Conservation (phyloP, 2,888 invertebrate species). For the Meta bourneti region DNA sequence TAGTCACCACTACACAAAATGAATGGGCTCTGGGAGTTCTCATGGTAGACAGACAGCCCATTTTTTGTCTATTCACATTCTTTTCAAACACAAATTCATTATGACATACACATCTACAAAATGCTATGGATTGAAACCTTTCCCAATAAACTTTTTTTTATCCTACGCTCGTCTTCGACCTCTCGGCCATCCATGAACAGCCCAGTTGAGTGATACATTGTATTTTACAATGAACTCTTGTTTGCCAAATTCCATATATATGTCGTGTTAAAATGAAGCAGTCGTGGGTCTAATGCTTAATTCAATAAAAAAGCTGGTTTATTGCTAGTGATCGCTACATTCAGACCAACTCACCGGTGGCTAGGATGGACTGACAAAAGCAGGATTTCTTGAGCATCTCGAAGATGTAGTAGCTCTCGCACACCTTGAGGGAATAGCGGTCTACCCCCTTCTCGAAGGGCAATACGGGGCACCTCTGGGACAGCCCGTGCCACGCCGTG, state of each 20-base stretch:
- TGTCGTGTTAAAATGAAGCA: neutral
- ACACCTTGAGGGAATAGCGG: neutral
- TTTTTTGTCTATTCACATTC: no score
- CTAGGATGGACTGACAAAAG: neutral
- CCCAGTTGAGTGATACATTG: no score
- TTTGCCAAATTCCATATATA: neutral
- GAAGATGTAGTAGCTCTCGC: neutral
- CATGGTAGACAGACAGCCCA: no score
- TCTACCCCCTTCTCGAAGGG: neutral
- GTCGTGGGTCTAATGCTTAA: neutral
- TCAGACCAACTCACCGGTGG: neutral
- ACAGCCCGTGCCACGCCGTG: slow-evolving; percentile 38
- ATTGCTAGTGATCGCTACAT: neutral
- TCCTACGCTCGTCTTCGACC: no score
- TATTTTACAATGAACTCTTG: no score
- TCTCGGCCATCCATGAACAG: no score
- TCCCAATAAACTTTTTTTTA: no score
- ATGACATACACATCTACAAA: no score
- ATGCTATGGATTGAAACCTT: no score
- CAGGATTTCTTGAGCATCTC: neutral
- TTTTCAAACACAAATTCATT: no score
- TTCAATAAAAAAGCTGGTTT: neutral
- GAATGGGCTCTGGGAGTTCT: no score
- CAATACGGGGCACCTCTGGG: slow-evolving; percentile 1
- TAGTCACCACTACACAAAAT: no score